Evolutionary conservation across 2,797 vertebrate genomes (phyloP).

Genomic region (Macropodus opercularis): DNA sequence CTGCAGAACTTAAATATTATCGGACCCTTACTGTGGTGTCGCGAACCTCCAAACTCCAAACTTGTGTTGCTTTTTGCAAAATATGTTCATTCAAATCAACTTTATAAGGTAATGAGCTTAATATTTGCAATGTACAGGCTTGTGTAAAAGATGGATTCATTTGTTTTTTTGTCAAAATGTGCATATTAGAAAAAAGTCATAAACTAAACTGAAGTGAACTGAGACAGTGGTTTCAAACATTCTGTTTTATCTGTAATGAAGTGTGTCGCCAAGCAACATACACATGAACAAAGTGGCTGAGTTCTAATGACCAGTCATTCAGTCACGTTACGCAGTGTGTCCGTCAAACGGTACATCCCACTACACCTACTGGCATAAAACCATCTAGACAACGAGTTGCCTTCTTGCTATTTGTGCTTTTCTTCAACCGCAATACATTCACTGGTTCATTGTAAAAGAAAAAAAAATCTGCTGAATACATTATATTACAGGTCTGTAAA

Average conservation of each 20-base stretch:
- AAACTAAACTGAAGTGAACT: background rate
- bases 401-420: slow-evolving; percentile 46
- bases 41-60: too few relatives aligned
- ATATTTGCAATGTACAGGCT: too few relatives aligned
- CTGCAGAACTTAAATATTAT: too few relatives aligned
- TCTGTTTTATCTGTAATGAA: slow-evolving; percentile 35
- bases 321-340: too few relatives aligned
- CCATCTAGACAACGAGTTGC: slow-evolving; percentile 10
- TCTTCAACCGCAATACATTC: slow-evolving; percentile 52
- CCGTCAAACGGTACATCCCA: slow-evolving; percentile 4
- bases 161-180: too few relatives aligned
- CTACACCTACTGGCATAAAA: background rate
- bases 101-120: too few relatives aligned
- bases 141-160: too few relatives aligned
- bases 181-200: background rate
- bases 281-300: background rate
- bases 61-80: background rate
- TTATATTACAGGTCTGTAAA: slow-evolving; percentile 31
- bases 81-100: background rate
- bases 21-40: too few relatives aligned
- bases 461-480: slow-evolving; percentile 17
- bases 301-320: background rate
- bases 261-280: slow-evolving; percentile 31
- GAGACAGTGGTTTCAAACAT: background rate
- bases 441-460: slow-evolving; percentile 39